Evolutionary conservation across 1,140 invertebrate genomes (phyloP).

Genomic region (Cydia amplana): DNA sequence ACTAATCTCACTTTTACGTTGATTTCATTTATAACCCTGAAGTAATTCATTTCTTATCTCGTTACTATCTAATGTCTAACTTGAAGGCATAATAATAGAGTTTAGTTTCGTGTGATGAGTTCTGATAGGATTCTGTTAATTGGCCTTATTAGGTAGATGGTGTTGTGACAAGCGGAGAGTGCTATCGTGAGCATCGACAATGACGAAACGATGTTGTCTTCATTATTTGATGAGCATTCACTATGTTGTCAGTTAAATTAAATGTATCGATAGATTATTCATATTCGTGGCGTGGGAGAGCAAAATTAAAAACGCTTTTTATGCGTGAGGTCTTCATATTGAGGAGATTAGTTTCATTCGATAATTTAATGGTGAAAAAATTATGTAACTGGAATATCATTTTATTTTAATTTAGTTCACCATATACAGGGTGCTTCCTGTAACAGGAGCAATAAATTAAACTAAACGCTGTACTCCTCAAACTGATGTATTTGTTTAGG

Average conservation of each 20-base stretch:
- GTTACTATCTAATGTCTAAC: not conserved
- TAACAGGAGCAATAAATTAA: no score
- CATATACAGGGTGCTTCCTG: no score
- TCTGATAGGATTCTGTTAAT: slow-evolving; percentile 69
- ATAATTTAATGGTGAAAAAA: not conserved
- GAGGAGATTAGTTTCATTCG: slow-evolving; percentile 38
- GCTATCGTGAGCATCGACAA: slow-evolving; percentile 78
- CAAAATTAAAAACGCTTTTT: slow-evolving; percentile 61
- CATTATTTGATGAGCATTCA: slow-evolving; percentile 78
- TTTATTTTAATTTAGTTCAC: no score
- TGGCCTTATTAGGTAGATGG: slow-evolving; percentile 77
- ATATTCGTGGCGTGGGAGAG: slow-evolving; percentile 74
- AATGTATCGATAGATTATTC: slow-evolving; percentile 79
- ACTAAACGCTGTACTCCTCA: no score
- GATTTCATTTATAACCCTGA: slow-evolving; percentile 51
- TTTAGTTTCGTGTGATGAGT: slow-evolving; percentile 52
- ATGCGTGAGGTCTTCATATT: slow-evolving; percentile 57
- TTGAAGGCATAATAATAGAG: slow-evolving; percentile 40
- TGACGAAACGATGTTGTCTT: slow-evolving; percentile 79
- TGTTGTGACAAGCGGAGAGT: slow-evolving; percentile 78
- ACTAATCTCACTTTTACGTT: slow-evolving; percentile 51
- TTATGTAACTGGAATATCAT: no score
- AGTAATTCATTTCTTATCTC: slow-evolving; percentile 37
- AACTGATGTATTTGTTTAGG: no score
- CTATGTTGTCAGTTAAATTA: slow-evolving; percentile 78